These are phyloP conservation scores for Lampris megalopsis DNA, from an alignment of 2,113 vertebrate genomes.

Conservation along the genomic window DNA sequence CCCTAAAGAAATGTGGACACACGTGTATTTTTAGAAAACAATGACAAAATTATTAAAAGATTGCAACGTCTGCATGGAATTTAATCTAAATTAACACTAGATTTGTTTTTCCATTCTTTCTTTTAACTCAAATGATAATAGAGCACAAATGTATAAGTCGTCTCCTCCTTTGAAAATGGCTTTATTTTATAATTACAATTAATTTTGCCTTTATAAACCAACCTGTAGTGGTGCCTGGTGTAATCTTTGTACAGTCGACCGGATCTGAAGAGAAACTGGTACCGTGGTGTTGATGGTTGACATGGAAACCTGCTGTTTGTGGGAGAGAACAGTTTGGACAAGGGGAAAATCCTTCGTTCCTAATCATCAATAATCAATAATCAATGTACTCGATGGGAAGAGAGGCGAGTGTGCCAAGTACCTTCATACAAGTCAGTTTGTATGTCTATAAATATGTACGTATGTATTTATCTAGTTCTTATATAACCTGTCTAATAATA, in stretches of 20 bases:
- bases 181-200: slow-evolving; percentile 6
- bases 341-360: too few species aligned
- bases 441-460: slow-evolving; percentile 37
- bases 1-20: too few species aligned
- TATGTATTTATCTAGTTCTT: slow-evolving; percentile 37
- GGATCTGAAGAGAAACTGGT: slow-evolving; percentile 7
- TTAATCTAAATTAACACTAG: background rate
- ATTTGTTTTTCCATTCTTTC: background rate
- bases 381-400: background rate
- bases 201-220: slow-evolving; percentile 21
- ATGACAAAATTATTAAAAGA: too few species aligned
- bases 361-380: too few species aligned
- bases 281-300: too few species aligned
- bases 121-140: background rate
- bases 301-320: too few species aligned
- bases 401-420: slow-evolving; percentile 26
- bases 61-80: background rate
- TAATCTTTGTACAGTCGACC: slow-evolving; percentile 11
- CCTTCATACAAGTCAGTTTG: slow-evolving; percentile 35
- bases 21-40: too few species aligned
- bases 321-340: too few species aligned
- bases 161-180: background rate
- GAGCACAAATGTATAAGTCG: background rate
- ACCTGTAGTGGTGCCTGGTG: background rate
- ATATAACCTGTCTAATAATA: slow-evolving; percentile 17